Percentiles rank a stretch among this genome's conserved stretches.
These are phyloP conservation scores for Ditylenchus weischeri DNA, from an alignment of 2,888 invertebrate species.

Conservation along the genomic window DNA sequence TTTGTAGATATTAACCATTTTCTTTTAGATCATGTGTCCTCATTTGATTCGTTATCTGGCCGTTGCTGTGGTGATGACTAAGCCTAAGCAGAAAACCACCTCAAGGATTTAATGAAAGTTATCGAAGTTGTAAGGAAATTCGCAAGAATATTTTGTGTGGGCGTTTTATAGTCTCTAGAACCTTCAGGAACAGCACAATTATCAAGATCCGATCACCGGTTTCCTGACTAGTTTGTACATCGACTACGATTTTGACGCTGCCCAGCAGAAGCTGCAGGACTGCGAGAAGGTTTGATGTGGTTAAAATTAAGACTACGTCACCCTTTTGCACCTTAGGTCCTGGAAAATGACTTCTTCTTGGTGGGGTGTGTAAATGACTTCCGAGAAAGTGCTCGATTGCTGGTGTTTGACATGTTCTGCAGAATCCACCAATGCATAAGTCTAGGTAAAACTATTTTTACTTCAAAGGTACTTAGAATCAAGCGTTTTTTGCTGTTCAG, in stretches of 20 bases:
- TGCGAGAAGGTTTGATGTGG: constrained; percentile 68
- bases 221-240: constrained; percentile 97
- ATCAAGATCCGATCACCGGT: constrained; percentile 95
- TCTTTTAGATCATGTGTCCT: constrained; percentile 92
- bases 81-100: constrained; percentile 53
- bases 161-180: neutral
- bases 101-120: constrained; percentile 56
- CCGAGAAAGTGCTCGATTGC: constrained; percentile 93
- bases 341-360: constrained; percentile 94
- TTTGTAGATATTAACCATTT: neutral
- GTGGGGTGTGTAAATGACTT: constrained; percentile 93
- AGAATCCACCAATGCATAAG: constrained; percentile 98
- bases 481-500: constrained; percentile 78
- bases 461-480: constrained; percentile 68
- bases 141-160: constrained; percentile 8
- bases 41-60: constrained; percentile 95
- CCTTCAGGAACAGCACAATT: constrained; percentile 86
- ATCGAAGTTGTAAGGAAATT: constrained; percentile 52
- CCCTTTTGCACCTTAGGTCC: constrained; percentile 62
- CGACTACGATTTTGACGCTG: constrained; percentile 98
- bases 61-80: constrained; percentile 82
- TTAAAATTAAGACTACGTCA: neutral
- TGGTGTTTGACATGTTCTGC: constrained; percentile 99
- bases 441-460: constrained; percentile 7
- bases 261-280: constrained; percentile 86